Percentiles rank a stretch among this genome's conserved stretches.
phyloP scores from a whole-genome alignment of 2,888 invertebrate genomes.

The Lottia gigantea region DNA sequence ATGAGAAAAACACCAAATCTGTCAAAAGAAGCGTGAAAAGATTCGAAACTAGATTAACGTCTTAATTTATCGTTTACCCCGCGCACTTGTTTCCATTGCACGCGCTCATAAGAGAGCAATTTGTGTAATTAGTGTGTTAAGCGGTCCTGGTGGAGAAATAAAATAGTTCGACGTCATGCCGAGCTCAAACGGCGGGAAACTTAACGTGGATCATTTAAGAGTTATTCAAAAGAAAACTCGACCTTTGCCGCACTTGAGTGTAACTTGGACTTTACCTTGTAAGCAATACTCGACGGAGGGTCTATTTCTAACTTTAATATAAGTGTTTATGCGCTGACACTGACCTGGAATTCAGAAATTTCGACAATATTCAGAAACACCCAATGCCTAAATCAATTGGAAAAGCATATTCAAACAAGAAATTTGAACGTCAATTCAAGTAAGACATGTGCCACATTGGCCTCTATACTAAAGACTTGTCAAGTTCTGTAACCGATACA shows the following conservation, averaged over 20 bases:
- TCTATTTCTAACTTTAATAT: not conserved
- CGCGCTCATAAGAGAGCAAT: conserved; percentile 9
- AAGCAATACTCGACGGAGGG: not conserved
- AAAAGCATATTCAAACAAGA: too few species aligned
- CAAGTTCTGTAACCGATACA: too few species aligned
- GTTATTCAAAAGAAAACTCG: not conserved
- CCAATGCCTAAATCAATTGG: too few species aligned
- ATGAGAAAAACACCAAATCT: not conserved
- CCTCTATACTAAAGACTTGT: too few species aligned
- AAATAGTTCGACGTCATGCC: not conserved
- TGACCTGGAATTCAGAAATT: too few species aligned
- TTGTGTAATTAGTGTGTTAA: not conserved
- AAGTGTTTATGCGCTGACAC: not conserved
- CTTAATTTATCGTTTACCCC: not conserved
- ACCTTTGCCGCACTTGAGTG: not conserved
- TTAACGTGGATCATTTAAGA: not conserved
- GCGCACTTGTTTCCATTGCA: conserved; percentile 2
- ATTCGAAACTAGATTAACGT: not conserved
- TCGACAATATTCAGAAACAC: too few species aligned
- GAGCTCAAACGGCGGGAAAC: not conserved
- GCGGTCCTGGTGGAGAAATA: not conserved
- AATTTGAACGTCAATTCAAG: too few species aligned
- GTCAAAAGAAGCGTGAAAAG: conserved; percentile 2
- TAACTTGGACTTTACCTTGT: not conserved
- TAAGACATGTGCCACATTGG: too few species aligned